A percentile compares a stretch with the other conserved stretches of the same genome.
These are phyloP conservation scores for Yoshiicerus persimilis DNA, from an alignment of 1,140 invertebrate genomes.

Conservation along the genomic window DNA sequence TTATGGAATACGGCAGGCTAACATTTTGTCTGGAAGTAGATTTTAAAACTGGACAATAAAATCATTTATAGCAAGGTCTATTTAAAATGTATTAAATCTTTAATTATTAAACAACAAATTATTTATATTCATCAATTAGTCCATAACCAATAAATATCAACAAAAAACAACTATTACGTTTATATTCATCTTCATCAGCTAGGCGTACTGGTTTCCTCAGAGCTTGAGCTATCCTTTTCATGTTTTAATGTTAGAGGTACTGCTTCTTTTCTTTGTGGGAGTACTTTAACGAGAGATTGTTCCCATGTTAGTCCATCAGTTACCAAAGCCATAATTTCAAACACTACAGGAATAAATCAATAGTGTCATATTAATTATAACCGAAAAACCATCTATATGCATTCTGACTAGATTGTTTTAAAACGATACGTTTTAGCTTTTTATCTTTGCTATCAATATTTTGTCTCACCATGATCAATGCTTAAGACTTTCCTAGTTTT, in stretches of 20 bases:
- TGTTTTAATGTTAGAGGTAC: neutral
- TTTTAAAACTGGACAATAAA: too few relatives aligned
- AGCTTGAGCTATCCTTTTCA: neutral
- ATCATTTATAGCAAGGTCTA: too few relatives aligned
- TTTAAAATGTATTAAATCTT: too few relatives aligned
- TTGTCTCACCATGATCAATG: conserved; percentile 89
- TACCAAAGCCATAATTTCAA: conserved; percentile 82
- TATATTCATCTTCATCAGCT: neutral
- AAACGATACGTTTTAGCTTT: too few relatives aligned
- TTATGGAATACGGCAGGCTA: too few relatives aligned
- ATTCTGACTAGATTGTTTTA: neutral
- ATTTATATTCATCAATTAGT: too few relatives aligned
- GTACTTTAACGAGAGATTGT: conserved; percentile 76
- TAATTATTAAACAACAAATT: too few relatives aligned
- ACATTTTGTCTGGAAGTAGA: too few relatives aligned
- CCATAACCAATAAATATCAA: too few relatives aligned
- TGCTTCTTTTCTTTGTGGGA: conserved; percentile 59
- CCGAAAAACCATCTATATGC: neutral
- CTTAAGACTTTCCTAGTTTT: conserved; percentile 92
- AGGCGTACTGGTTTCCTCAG: too few relatives aligned
- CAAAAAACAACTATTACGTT: neutral
- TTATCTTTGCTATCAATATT: too few relatives aligned
- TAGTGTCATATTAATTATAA: conserved; percentile 28
- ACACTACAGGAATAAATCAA: conserved; percentile 69
- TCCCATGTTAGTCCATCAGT: conserved; percentile 80